These are phyloP conservation scores for Callimorpha dominula DNA, from an alignment of 2,888 invertebrate genomes.

Conservation along the genomic window DNA sequence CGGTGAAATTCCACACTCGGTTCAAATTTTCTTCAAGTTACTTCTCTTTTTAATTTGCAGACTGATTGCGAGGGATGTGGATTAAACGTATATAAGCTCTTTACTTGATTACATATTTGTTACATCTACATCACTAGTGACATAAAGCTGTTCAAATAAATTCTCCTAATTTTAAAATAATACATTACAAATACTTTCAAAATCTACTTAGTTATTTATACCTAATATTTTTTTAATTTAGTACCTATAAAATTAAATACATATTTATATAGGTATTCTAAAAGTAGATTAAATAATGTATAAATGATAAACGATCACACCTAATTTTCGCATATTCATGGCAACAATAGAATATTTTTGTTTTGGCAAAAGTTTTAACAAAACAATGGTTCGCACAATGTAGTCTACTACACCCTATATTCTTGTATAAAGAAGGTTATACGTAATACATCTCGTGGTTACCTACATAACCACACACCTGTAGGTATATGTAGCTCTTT, in stretches of 20 bases:
- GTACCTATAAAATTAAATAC: neutral
- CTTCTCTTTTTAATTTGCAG: slow-evolving; percentile 58
- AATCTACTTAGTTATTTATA: neutral
- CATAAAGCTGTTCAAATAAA: neutral
- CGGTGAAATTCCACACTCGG: slow-evolving; percentile 65
- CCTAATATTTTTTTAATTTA: no score
- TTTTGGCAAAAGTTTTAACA: neutral
- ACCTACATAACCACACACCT: slow-evolving; percentile 30
- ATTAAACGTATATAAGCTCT: slow-evolving; percentile 33
- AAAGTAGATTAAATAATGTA: no score
- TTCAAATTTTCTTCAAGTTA: slow-evolving; percentile 60
- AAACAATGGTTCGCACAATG: slow-evolving; percentile 21
- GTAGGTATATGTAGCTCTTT: slow-evolving; percentile 41
- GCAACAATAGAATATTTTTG: slow-evolving; percentile 6
- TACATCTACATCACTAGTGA: slow-evolving; percentile 11
- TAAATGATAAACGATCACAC: neutral
- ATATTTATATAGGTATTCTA: no score
- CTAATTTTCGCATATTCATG: neutral
- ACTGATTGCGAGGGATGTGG: slow-evolving; percentile 52
- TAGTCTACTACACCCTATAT: slow-evolving; percentile 7
- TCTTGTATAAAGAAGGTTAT: neutral
- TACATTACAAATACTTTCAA: neutral
- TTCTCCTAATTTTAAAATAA: neutral
- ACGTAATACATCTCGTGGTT: slow-evolving; percentile 37
- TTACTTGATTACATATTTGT: slow-evolving; percentile 25